Base-by-base conservation (phyloP, 1,140 invertebrate genomes). In the Mactra quadrangularis region DNA sequence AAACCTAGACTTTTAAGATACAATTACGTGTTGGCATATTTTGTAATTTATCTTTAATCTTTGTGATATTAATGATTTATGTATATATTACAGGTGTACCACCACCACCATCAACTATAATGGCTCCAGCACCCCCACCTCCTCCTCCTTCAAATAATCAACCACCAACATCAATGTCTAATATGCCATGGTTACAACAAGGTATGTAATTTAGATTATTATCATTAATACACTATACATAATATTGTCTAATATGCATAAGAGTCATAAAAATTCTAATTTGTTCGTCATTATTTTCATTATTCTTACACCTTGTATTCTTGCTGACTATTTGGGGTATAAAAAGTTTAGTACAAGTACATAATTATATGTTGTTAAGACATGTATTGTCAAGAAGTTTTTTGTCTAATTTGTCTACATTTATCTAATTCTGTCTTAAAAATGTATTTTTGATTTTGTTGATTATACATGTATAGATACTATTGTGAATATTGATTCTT, bases 121-220 rank as follows among this genome's bases (percentile, higher is more conserved):
- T 91, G 82, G 64, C 74, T 27, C 71, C 86, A 33, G 83, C 90
- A 31, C 87, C 91, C 7, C 91, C 91, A 50, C 91, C 91, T 4
- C 91, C 91, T 2, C 92, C 90, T 3, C 89, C 89, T 13, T 75
- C 83, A n/a, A 85, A 77, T 57, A 88, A 79, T 52, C 75, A 86
- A 74, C 83, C 83, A 29, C 59, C 50, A 55, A 47, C 55, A 17
- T 74, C 62, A n/a, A 70, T 85, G 60, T 84, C 87, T 35, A 89
- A 86, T 88, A 87, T 92, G 85, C 91, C 79, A 52, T 75, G 92
- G 57, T 59, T 90, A 81, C 59, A 87, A 82, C 88, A 87, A 82
- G 81, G 87, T 71, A 72, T 57, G 29, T 27, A 55, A 11, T 77
- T 50, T 4, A 17, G 15, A 13, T 68, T 52, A 33, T 50, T 19